phyloP scores from a whole-genome alignment of 35 echinoderm and acorn worm genomes.

The Lytechinus pictus region DNA sequence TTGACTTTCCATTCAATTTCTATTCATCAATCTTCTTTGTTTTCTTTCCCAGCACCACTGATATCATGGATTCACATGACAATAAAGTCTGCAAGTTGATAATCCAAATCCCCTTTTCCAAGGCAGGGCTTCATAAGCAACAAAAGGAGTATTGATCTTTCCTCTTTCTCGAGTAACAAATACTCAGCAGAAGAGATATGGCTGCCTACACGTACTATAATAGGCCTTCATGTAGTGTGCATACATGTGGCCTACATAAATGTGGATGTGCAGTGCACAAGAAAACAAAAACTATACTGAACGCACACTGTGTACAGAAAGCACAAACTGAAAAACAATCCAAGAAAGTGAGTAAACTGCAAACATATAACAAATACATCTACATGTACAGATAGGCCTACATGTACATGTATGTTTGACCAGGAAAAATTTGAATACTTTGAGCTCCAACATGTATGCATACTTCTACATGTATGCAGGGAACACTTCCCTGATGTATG shows the following conservation, averaged over 20 bases:
- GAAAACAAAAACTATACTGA: too few species aligned
- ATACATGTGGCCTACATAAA: background rate
- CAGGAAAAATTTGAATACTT: too few species aligned
- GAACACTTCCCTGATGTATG: too few species aligned
- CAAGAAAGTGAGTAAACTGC: too few species aligned
- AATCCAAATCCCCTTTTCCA: background rate
- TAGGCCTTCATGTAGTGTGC: background rate
- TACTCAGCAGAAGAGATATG: background rate
- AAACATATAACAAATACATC: too few species aligned
- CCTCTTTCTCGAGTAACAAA: background rate
- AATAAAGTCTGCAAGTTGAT: background rate
- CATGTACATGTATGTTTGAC: too few species aligned
- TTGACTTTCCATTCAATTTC: background rate
- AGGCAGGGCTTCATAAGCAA: background rate
- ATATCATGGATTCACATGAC: background rate
- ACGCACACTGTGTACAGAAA: too few species aligned
- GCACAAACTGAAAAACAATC: too few species aligned
- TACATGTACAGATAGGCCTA: too few species aligned
- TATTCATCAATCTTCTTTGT: background rate
- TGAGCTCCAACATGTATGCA: too few species aligned
- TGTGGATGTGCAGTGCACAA: too few species aligned
- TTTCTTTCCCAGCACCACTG: background rate
- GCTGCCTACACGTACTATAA: background rate
- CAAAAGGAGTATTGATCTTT: background rate
- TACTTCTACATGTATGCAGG: too few species aligned